phyloP scores from a whole-genome alignment of 2,888 invertebrate genomes.

The Drosophila mercatorum region DNA sequence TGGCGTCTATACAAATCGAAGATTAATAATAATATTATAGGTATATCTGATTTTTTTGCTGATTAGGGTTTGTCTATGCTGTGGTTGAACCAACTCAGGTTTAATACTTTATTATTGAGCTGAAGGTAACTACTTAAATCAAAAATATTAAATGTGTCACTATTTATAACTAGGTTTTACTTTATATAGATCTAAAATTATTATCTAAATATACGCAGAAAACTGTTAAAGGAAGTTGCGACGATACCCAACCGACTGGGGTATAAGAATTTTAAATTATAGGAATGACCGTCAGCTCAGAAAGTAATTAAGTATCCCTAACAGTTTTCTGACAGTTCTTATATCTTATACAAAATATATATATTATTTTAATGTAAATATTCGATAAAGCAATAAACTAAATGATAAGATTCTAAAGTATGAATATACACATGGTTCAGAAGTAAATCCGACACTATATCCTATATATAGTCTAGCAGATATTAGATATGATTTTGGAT shows the following conservation, averaged over 20 bases:
- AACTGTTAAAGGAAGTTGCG: not conserved
- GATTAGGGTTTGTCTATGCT: constrained; percentile 11
- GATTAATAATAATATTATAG: not conserved
- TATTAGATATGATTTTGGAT: not conserved
- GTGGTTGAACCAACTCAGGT: constrained; percentile 16
- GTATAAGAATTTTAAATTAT: too few relatives aligned
- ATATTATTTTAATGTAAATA: too few relatives aligned
- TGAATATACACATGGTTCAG: constrained; percentile 6
- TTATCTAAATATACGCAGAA: not conserved
- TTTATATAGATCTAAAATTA: not conserved
- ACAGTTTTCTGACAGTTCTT: not conserved
- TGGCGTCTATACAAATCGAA: constrained; percentile 6
- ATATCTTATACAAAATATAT: not conserved
- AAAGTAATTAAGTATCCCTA: too few relatives aligned
- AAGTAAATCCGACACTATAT: not conserved
- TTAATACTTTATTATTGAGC: constrained; percentile 19
- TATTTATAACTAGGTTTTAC: constrained; percentile 10
- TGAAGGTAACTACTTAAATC: constrained; percentile 27
- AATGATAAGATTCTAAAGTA: constrained; percentile 4
- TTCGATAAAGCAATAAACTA: not conserved
- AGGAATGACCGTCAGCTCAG: too few relatives aligned
- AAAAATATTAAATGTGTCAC: constrained; percentile 13
- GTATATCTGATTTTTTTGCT: not conserved
- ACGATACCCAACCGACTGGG: too few relatives aligned
- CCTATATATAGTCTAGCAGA: constrained; percentile 7